Base-by-base conservation (phyloP, 2,113 vertebrate genomes). In the Coregonus clupeaformis region DNA sequence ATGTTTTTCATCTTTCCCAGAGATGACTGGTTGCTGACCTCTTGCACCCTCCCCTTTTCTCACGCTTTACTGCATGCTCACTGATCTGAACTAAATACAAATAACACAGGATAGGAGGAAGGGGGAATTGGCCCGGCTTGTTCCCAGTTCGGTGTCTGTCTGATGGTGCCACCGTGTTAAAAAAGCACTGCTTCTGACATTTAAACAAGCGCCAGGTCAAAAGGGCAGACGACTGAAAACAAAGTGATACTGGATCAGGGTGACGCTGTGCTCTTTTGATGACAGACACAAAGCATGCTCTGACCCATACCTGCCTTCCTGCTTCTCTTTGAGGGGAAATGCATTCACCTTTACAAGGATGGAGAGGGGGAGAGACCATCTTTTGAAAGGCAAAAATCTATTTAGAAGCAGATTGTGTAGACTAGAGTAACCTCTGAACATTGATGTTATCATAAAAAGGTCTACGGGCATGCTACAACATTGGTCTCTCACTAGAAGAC, bases 181-280 rank as follows among this genome's bases (percentile, higher is more conserved):
- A 78, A 80, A 82, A 84, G 76, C 70, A 32, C 72, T 24, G 59
- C 74, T 18, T 68, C 71, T 87, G 83, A 83, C 86, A 85, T 87
- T 90, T 88, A 81, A 88, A 86, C 84, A 84, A 86, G 82, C 81
- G 82, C 84, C 60, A 84, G 81, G 81, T 80, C 78, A 18, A 3
- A 16, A 77, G 82, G 80, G 82, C 83, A 78, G 74, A 79, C 57
- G 81, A 80, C 64, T 80, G 82, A 81, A 81, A 87, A 84, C 82
- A 85, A 82, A 60, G 69, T 70, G 45, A 66, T 77, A 77, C 65
- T 68, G 74, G 76, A 81, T 80, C 69, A 25, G 72, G 68, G 57
- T 9, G 69, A 75, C 72, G 70, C 59, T 72, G 25, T 25, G 42
- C 73, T 79, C 76, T 68, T 7, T 20, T 75, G 78, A 78, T 75